A percentile compares a stretch with the other conserved stretches of the same genome.
phyloP scores from a whole-genome alignment of 1,140 invertebrate genomes.

The Cardiocondyla obscurior region DNA sequence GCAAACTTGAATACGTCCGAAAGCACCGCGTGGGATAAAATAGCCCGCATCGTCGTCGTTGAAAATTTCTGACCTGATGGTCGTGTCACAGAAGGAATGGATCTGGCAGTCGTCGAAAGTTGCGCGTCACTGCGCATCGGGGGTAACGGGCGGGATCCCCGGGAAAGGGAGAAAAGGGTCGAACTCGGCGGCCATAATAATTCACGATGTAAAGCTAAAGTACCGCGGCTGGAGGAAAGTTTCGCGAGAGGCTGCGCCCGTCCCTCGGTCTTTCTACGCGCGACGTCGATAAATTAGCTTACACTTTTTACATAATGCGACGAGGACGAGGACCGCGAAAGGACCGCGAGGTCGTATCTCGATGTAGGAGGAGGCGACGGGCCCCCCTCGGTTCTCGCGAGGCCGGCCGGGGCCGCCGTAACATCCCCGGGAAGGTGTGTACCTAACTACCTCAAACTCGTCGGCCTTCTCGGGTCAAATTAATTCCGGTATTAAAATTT shows the following conservation, averaged over 20 bases:
- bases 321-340: slow-evolving; percentile 54
- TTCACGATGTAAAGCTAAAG: slow-evolving; percentile 82
- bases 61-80: background rate
- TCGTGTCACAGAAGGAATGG: background rate
- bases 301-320: slow-evolving; percentile 74
- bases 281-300: slow-evolving; percentile 76
- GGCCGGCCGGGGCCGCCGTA: background rate
- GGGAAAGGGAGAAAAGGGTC: slow-evolving; percentile 61
- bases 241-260: slow-evolving; percentile 53
- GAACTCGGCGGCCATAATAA: slow-evolving; percentile 76
- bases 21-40: background rate
- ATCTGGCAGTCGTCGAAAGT: background rate
- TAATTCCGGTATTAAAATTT: slow-evolving; percentile 85
- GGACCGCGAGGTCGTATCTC: slow-evolving; percentile 6
- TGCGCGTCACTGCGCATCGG: slow-evolving; percentile 46
- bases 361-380: slow-evolving; percentile 14
- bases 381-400: background rate
- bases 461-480: slow-evolving; percentile 82
- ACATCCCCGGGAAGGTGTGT: slow-evolving; percentile 57
- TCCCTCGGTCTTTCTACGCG: slow-evolving; percentile 40
- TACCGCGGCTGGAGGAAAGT: slow-evolving; percentile 73
- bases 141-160: slow-evolving; percentile 53
- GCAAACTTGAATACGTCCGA: background rate
- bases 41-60: background rate
- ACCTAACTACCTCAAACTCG: slow-evolving; percentile 77